phyloP scores from a whole-genome alignment of 2,113 vertebrate genomes.

The Anarhynchus alexandrinus region DNA sequence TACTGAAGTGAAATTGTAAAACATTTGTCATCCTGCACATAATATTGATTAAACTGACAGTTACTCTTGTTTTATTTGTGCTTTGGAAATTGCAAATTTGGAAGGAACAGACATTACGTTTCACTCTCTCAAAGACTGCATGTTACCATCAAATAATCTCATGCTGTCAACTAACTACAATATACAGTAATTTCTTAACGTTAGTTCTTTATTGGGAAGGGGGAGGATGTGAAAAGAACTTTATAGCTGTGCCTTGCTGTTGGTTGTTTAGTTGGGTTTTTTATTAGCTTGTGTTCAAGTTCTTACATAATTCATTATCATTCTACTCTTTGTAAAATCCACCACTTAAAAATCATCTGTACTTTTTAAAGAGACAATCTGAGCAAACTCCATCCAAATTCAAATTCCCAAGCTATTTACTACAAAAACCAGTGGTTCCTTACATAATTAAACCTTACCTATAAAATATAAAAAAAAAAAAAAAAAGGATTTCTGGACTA shows the following conservation, averaged over 20 bases:
- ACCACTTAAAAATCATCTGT: not conserved
- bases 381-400: not conserved
- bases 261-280: not conserved
- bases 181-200: not conserved
- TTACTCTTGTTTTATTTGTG: slow-evolving; percentile 25
- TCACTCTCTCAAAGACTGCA: not conserved
- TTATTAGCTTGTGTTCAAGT: not conserved
- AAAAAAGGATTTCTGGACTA: not conserved
- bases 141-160: not conserved
- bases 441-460: not conserved
- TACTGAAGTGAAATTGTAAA: slow-evolving; percentile 17
- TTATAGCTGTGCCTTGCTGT: not conserved
- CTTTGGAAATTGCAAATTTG: slow-evolving; percentile 16
- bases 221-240: not conserved
- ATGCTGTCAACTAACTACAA: not conserved
- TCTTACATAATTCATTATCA: not conserved
- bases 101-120: not conserved
- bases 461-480: not conserved
- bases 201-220: not conserved
- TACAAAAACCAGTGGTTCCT: not conserved
- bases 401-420: not conserved
- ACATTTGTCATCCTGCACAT: slow-evolving; percentile 3
- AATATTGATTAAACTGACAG: slow-evolving; percentile 45
- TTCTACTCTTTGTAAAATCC: not conserved
- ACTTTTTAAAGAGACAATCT: not conserved